Percentiles rank a stretch among this genome's conserved stretches.
Evolutionary conservation across 2,113 vertebrate genomes (phyloP).

Genomic region (Microtus ochrogaster): DNA sequence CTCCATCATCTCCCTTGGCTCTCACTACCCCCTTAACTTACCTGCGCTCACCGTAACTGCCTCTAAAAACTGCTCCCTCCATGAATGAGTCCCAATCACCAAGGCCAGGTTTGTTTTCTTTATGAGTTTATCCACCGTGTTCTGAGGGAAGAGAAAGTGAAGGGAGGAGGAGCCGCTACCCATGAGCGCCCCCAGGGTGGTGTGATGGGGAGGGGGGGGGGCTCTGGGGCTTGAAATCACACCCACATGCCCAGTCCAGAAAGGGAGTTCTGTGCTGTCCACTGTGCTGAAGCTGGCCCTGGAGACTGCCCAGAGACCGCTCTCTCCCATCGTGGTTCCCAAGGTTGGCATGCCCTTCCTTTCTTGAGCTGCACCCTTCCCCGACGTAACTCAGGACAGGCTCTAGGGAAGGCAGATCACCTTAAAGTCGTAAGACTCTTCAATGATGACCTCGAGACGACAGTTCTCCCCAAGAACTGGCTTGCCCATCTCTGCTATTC

Average conservation of each 20-base stretch:
- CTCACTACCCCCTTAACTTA: slow-evolving; percentile 75
- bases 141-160: slow-evolving; percentile 83
- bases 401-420: slow-evolving; percentile 75
- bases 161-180: background rate
- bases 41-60: slow-evolving; percentile 96
- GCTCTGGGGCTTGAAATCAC: background rate
- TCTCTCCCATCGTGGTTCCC: background rate
- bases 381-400: background rate
- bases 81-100: slow-evolving; percentile 96
- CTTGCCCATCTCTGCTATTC: slow-evolving; percentile 97
- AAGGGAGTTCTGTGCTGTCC: fast-evolving
- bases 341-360: background rate
- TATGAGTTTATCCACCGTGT: slow-evolving; percentile 97
- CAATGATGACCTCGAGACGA: slow-evolving; percentile 94
- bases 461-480: slow-evolving; percentile 95
- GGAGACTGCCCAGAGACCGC: fast-evolving
- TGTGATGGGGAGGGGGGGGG: fast-evolving
- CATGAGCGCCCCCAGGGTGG: background rate
- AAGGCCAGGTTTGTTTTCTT: slow-evolving; percentile 97
- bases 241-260: background rate
- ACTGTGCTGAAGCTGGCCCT: background rate
- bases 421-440: slow-evolving; percentile 98
- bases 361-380: background rate
- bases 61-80: slow-evolving; percentile 96
- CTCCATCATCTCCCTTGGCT: background rate